phyloP scores from a whole-genome alignment of 2,888 invertebrate genomes.

The Ctena decussata region DNA sequence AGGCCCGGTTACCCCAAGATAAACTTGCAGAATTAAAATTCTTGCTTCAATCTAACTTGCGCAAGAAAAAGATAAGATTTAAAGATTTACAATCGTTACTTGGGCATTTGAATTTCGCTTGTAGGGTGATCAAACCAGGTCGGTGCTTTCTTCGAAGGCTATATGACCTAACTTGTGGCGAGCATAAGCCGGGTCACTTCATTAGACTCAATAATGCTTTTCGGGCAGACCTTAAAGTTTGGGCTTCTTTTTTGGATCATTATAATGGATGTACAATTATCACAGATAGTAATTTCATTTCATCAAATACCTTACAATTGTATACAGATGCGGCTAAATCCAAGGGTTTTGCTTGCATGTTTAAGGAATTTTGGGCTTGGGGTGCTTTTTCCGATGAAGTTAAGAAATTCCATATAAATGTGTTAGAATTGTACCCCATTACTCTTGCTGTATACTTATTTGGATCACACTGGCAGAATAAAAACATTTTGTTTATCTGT shows the following conservation, averaged over 20 bases:
- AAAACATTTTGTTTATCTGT: constrained; percentile 39
- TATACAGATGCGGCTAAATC: constrained; percentile 35
- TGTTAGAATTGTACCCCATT: constrained; percentile 42
- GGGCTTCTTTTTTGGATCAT: constrained; percentile 15
- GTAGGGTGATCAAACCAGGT: constrained; percentile 40
- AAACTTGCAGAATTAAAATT: not conserved
- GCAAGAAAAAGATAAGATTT: constrained; percentile 8
- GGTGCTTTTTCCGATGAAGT: constrained; percentile 18
- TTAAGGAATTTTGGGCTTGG: constrained; percentile 20
- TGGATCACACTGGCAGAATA: constrained; percentile 24
- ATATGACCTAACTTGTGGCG: constrained; percentile 35
- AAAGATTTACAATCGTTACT: constrained; percentile 24
- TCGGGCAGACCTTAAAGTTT: constrained; percentile 32
- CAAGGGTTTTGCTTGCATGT: constrained; percentile 35
- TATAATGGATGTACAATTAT: constrained; percentile 45
- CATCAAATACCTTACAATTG: constrained; percentile 19
- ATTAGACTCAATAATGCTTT: constrained; percentile 20
- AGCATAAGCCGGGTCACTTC: constrained; percentile 13
- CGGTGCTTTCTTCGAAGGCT: constrained; percentile 38
- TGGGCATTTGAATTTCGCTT: constrained; percentile 42
- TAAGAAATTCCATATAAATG: constrained; percentile 36
- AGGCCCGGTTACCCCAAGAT: constrained; percentile 21
- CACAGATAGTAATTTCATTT: constrained; percentile 31
- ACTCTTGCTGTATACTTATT: constrained; percentile 35
- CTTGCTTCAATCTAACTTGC: not conserved